Percentiles rank a stretch among this genome's conserved stretches.
phyloP scores from a whole-genome alignment of 2,113 vertebrate genomes.

The Myiopsitta monachus region DNA sequence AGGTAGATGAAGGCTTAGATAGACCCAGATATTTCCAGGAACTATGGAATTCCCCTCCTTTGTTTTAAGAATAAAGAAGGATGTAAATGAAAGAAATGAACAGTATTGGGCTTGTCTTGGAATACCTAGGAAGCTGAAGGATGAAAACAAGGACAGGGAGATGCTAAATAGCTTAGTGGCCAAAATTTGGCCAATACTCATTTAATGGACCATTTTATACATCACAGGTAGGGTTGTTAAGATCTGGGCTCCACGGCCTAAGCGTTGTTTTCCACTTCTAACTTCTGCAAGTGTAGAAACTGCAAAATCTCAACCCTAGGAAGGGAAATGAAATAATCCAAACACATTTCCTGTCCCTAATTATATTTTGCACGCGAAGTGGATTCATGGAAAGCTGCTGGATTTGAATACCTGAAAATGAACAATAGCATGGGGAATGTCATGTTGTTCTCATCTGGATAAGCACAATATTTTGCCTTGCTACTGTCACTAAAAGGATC shows the following conservation, averaged over 20 bases:
- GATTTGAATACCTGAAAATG: background rate
- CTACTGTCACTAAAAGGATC: background rate
- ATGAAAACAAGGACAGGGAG: background rate
- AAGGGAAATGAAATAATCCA: background rate
- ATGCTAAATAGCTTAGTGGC: background rate
- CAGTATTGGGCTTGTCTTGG: background rate
- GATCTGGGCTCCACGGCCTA: background rate
- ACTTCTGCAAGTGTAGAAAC: background rate
- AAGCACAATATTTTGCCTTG: background rate
- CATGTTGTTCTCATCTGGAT: background rate
- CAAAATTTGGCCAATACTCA: background rate
- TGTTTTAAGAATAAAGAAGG: background rate
- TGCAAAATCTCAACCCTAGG: background rate
- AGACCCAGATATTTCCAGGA: background rate
- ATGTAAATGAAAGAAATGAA: background rate
- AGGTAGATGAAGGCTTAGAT: background rate
- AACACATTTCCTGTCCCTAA: background rate
- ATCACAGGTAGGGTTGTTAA: background rate
- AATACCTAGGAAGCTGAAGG: background rate
- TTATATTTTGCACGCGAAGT: background rate
- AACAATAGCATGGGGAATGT: background rate
- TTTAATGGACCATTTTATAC: background rate
- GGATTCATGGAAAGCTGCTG: background rate
- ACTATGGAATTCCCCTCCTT: background rate
- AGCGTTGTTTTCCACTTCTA: background rate